Evolutionary conservation across 1,140 invertebrate species (phyloP), one percentile per base, ranked within the genome.

Genomic region (Drosophila ogumai): DNA sequence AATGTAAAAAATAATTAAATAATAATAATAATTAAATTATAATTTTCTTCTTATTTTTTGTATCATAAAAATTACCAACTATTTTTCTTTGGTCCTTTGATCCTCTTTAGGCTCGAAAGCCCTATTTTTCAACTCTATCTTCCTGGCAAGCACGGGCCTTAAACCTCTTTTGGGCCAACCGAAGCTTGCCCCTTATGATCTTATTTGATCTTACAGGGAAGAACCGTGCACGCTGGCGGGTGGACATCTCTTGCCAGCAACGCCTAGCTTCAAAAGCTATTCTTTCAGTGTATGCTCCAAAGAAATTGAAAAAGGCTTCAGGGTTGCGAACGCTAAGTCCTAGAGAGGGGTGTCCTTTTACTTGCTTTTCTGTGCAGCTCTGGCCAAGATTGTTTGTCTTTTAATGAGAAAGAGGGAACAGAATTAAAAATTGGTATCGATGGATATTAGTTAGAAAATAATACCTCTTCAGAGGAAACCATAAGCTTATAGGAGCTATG

Each of bases 361-460:
- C 3, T 3, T 15, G 13, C 22, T 5, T 15, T 7, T 28, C 46
- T 3, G 7, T n/a, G n/a, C n/a, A 15, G 7, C 7, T 47, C 44
- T 47, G 44, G 13, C 2, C 7, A 6, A 2, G 1, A 15, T 47
- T 47, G 3, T 47, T 22, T 8, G 0, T 15, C 46, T 28, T 28
- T 15, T 8, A 4, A 7, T 3, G 3, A n/a, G 3, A 1, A 47
- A 12, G 22, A 25, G 0, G 22, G 6, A 46, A 25, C 13, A 15
- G 1, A 15, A 47, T 25, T 0, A 47, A 1, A 0, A 1, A 5
- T 5, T 28, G 13, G 7, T 1, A 47, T 9, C 0, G 3, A 28
- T 0, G 13, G 22, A 28, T 47, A 28, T 2, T 0, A 13, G 5
- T 4, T 0, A 44, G 2, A 13, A 22, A 7, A 1, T 47, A 3